These are phyloP conservation scores for Tursiops truncatus DNA, from an alignment of 2,113 vertebrate genomes.

Conservation along the genomic window DNA sequence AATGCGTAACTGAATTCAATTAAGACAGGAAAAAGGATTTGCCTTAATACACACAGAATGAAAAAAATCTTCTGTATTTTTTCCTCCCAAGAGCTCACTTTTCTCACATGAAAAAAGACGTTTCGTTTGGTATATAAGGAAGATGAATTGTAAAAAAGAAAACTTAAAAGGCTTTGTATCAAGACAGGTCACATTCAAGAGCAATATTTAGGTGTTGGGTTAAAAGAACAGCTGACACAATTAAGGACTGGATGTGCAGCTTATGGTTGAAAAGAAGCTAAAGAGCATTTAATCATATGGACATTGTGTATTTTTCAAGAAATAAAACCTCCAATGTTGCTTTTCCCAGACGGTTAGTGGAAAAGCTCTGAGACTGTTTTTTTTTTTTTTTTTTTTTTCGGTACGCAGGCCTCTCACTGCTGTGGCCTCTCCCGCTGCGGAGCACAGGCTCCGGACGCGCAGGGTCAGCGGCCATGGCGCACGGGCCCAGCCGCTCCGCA, in stretches of 20 bases:
- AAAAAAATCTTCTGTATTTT: constrained; percentile 21
- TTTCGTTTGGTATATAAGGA: constrained; percentile 43
- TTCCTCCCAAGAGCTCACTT: constrained; percentile 1
- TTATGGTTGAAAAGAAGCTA: constrained; percentile 37
- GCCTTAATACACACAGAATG: not conserved
- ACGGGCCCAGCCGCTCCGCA: too few relatives aligned
- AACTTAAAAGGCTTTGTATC: constrained; percentile 45
- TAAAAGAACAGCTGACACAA: constrained; percentile 66
- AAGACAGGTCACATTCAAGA: constrained; percentile 38
- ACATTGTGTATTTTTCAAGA: constrained; percentile 63
- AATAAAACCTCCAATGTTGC: constrained; percentile 64
- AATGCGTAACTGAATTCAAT: constrained; percentile 65
- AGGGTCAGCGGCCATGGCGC: too few relatives aligned
- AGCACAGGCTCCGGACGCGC: too few relatives aligned
- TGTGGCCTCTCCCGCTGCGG: too few relatives aligned
- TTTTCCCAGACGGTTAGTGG: constrained; percentile 64
- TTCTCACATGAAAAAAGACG: constrained; percentile 36
- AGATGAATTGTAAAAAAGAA: constrained; percentile 48
- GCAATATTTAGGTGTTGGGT: constrained; percentile 58
- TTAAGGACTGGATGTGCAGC: constrained; percentile 38
- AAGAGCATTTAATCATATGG: constrained; percentile 65
- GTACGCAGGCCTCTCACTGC: too few relatives aligned
- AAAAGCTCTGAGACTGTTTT: constrained; percentile 58
- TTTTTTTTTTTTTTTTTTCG: constrained; percentile 60
- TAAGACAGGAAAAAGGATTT: constrained; percentile 44